Evolutionary conservation across 2,113 vertebrate species (phyloP).

Genomic region (Budorcas taxicolor): DNA sequence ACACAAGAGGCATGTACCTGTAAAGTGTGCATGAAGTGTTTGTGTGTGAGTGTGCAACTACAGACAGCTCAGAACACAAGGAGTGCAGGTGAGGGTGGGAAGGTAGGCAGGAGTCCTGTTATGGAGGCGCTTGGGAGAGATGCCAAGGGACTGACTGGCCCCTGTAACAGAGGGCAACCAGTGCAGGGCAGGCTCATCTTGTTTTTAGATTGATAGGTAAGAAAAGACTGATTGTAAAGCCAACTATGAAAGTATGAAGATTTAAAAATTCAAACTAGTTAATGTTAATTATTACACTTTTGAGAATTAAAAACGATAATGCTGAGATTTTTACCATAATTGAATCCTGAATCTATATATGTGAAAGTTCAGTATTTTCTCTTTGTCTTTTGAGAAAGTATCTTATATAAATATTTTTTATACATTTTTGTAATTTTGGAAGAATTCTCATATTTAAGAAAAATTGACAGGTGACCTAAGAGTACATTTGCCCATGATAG

Average conservation of each 20-base stretch:
- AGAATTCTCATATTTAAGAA: neutral
- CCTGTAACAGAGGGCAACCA: neutral
- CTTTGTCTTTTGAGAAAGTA: neutral
- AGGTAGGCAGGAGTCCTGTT: neutral
- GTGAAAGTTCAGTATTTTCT: neutral
- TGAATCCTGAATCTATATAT: neutral
- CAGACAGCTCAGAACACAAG: neutral
- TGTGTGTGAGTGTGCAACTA: neutral
- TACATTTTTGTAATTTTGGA: neutral
- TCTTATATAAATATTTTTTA: neutral
- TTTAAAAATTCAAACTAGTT: neutral
- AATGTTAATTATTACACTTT: neutral
- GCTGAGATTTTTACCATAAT: neutral
- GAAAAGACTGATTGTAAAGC: neutral
- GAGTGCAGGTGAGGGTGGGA: neutral
- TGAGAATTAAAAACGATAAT: neutral
- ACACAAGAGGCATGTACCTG: too few species aligned
- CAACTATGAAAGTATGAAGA: neutral
- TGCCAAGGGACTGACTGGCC: neutral
- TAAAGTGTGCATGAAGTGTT: fast-evolving
- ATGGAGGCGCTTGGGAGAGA: neutral
- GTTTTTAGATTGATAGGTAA: neutral
- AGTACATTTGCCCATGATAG: neutral
- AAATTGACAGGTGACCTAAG: neutral
- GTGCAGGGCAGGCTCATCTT: neutral